phyloP scores from a whole-genome alignment of 2,888 invertebrate genomes.

The Hypsopygia costalis region DNA sequence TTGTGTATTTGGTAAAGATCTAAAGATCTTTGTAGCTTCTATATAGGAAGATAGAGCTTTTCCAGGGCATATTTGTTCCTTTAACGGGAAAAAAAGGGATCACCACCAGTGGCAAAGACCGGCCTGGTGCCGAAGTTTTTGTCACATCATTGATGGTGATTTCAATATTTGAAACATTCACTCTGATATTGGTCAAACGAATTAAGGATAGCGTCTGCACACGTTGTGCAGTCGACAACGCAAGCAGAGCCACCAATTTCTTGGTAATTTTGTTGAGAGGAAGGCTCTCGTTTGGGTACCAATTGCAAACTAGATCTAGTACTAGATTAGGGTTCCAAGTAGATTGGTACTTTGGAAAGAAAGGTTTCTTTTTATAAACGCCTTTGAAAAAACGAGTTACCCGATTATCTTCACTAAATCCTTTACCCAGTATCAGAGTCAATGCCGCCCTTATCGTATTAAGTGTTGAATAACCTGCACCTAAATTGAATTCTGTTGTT shows the following conservation, averaged over 20 bases:
- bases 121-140: neutral
- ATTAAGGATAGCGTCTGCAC: constrained; percentile 1
- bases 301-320: neutral
- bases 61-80: no score
- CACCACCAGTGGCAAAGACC: no score
- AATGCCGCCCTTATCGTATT: neutral
- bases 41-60: no score
- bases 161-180: neutral
- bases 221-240: constrained; percentile 4
- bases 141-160: neutral
- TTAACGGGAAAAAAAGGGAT: no score
- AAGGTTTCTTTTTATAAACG: neutral
- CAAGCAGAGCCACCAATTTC: neutral
- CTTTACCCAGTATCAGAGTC: neutral
- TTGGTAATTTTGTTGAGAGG: neutral
- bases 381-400: constrained; percentile 1
- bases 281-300: neutral
- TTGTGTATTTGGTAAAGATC: no score
- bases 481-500: neutral
- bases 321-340: constrained; percentile 6
- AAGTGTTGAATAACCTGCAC: neutral
- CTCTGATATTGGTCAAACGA: neutral
- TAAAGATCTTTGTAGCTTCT: no score
- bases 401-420: neutral
- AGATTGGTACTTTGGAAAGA: neutral